Conservation (phyloP, 2,113 vertebrate genomes). For the Sisor rabdophorus region DNA sequence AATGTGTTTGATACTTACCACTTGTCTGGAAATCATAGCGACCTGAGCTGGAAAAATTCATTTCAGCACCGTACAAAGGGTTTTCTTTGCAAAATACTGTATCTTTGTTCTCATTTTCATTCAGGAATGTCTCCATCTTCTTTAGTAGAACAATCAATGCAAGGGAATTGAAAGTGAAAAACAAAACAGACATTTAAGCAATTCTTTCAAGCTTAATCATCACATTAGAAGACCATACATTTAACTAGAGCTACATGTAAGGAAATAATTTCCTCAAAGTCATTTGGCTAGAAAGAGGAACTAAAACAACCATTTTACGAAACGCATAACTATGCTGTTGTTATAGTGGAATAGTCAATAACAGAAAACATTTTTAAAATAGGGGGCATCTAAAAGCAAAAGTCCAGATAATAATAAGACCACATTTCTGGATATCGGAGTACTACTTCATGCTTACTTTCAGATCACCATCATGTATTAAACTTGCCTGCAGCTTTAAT, state of each 20-base stretch:
- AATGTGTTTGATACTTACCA: conserved; percentile 24
- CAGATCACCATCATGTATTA: no score
- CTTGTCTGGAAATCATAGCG: conserved; percentile 29
- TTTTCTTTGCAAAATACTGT: conserved; percentile 24
- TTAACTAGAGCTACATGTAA: not conserved
- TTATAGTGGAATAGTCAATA: no score
- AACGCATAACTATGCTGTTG: not conserved
- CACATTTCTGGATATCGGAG: no score
- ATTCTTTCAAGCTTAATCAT: conserved; percentile 18
- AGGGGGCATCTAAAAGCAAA: no score
- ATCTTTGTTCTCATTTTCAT: conserved; percentile 5
- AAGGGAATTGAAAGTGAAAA: no score
- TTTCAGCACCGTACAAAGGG: conserved; percentile 24
- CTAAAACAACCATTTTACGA: not conserved
- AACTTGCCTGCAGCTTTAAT: no score
- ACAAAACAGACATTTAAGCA: not conserved
- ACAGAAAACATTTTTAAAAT: no score
- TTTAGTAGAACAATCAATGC: not conserved
- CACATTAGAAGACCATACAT: conserved; percentile 36
- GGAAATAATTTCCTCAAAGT: not conserved
- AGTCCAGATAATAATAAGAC: no score
- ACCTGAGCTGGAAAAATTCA: conserved; percentile 20
- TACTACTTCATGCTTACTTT: no score
- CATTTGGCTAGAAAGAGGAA: conserved; percentile 30
- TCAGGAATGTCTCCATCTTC: conserved; percentile 39